These are phyloP conservation scores for Homarus gammarus DNA, from an alignment of 2,888 invertebrate species.

Conservation along the genomic window DNA sequence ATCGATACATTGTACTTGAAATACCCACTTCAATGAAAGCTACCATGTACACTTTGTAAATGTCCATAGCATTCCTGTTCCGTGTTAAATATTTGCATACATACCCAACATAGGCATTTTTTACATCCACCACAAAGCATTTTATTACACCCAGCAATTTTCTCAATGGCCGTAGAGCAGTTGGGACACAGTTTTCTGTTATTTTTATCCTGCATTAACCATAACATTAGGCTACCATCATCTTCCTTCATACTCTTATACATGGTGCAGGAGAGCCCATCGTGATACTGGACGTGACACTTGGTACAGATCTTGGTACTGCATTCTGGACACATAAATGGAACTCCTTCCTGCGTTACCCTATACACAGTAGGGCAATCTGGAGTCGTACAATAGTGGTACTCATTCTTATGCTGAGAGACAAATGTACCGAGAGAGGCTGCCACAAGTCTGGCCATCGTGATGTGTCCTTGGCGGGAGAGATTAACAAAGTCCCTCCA, in stretches of 20 bases:
- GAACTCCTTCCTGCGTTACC: not conserved
- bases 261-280: constrained; percentile 48
- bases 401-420: constrained; percentile 14
- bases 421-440: constrained; percentile 29
- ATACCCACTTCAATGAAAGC: not conserved
- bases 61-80: constrained; percentile 36
- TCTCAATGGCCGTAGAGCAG: constrained; percentile 44
- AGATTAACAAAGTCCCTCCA: constrained; percentile 53
- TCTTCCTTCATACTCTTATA: not conserved
- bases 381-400: constrained; percentile 37
- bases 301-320: constrained; percentile 12
- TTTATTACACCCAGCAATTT: constrained; percentile 35
- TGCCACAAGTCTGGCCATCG: constrained; percentile 23
- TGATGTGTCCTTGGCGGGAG: constrained; percentile 20
- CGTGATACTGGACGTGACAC: constrained; percentile 47
- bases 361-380: constrained; percentile 39
- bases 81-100: constrained; percentile 19
- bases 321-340: constrained; percentile 48
- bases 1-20: too few species aligned
- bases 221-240: constrained; percentile 8
- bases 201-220: constrained; percentile 24
- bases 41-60: not conserved
- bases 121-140: constrained; percentile 17
- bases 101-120: constrained; percentile 37
- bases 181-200: constrained; percentile 36